These are phyloP conservation scores for Platorchestia sp. DNA, from an alignment of 1,140 invertebrate genomes.

Conservation along the genomic window DNA sequence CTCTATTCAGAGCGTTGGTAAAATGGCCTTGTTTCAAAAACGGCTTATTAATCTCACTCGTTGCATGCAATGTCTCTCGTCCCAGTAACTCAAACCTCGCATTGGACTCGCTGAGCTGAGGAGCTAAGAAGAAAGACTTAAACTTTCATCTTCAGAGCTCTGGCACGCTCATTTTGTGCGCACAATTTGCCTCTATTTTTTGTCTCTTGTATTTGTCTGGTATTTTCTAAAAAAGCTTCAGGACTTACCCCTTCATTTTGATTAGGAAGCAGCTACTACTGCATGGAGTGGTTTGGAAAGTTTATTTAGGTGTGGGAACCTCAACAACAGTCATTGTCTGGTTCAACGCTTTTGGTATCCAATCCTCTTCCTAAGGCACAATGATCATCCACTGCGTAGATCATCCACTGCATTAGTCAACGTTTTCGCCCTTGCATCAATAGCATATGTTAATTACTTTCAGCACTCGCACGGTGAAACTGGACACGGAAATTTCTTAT, in stretches of 20 bases:
- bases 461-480: not conserved
- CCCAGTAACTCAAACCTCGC: not conserved
- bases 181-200: not conserved
- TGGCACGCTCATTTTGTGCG: not conserved
- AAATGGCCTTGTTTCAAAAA: not conserved
- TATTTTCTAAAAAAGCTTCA: not conserved
- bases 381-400: too few species aligned
- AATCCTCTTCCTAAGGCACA: too few species aligned
- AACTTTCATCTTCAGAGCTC: not conserved
- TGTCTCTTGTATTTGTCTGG: not conserved
- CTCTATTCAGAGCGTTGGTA: too few species aligned
- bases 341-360: too few species aligned
- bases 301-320: not conserved
- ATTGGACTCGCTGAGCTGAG: not conserved
- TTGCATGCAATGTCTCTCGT: not conserved
- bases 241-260: not conserved
- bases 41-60: not conserved
- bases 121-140: not conserved
- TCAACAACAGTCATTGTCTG: not conserved
- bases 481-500: not conserved
- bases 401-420: too few species aligned
- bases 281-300: not conserved
- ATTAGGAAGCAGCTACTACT: not conserved
- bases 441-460: not conserved
- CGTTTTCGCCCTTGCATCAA: too few species aligned